Percentiles rank a stretch among this genome's conserved stretches.
Conservation (phyloP, 2,113 vertebrate species). For the Oryzias curvinotus region DNA sequence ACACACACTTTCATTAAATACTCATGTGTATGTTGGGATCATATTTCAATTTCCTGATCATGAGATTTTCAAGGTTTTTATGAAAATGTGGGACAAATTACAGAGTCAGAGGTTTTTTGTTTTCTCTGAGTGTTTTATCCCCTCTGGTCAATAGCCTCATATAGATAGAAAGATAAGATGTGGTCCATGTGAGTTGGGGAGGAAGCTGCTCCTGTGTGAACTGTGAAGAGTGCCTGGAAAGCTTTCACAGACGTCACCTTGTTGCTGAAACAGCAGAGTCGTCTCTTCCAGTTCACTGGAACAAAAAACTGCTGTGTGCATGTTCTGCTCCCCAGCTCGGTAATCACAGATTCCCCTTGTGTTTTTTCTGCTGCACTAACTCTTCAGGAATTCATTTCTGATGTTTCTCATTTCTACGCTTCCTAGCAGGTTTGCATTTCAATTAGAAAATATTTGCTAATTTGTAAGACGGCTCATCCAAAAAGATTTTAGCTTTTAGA, state of each 20-base stretch:
- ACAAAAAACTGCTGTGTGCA: conserved; percentile 58
- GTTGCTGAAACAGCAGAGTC: conserved; percentile 33
- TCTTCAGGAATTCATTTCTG: conserved; percentile 30
- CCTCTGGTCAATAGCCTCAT: not conserved
- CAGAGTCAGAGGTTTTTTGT: not conserved
- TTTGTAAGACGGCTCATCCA: not conserved
- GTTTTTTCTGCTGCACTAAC: conserved; percentile 27
- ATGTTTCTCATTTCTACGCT: not conserved
- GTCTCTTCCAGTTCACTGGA: conserved; percentile 54
- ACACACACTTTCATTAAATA: not conserved
- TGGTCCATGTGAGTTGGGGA: conserved; percentile 30
- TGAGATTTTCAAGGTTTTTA: no score
- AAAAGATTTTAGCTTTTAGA: no score
- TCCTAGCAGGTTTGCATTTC: no score
- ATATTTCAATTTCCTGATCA: no score
- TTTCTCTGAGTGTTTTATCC: not conserved
- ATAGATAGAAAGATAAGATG: conserved; percentile 9
- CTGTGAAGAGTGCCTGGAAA: conserved; percentile 28
- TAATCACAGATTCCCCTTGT: conserved; percentile 48
- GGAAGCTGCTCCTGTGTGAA: conserved; percentile 25
- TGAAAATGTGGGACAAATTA: not conserved
- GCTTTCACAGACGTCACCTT: conserved; percentile 51
- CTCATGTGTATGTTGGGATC: no score
- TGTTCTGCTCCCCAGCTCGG: conserved; percentile 45
- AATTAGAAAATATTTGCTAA: no score